Conservation (phyloP, 1,140 invertebrate genomes). For the Scaptomyza graminum region DNA sequence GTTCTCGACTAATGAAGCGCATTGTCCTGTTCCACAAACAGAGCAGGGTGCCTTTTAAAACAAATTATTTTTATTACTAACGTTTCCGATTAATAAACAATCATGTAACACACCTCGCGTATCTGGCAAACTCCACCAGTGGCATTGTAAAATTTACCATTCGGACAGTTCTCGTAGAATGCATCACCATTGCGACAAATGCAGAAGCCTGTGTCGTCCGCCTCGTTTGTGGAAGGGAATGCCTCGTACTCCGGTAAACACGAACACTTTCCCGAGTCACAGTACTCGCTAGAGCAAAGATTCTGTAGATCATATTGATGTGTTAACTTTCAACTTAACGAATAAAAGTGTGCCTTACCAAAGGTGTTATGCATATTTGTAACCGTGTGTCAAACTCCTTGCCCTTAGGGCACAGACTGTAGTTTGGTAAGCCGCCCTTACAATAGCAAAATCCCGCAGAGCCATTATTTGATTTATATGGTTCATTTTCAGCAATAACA, state of each 20-base stretch:
- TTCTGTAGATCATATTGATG: background rate
- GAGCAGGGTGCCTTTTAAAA: constrained; percentile 44
- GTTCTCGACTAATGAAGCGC: constrained; percentile 9
- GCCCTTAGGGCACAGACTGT: constrained; percentile 13
- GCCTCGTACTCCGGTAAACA: background rate
- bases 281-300: constrained; percentile 8
- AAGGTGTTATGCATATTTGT: constrained; percentile 12
- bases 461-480: constrained; percentile 29
- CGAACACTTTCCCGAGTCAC: constrained; percentile 37
- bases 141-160: constrained; percentile 21
- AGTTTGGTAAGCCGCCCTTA: constrained; percentile 22
- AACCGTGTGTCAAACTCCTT: background rate
- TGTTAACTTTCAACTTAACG: background rate
- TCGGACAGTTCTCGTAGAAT: constrained; percentile 17
- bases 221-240: constrained; percentile 34
- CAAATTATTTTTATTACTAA: background rate
- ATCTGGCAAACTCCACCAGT: constrained; percentile 3
- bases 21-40: constrained; percentile 34
- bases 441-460: constrained; percentile 55
- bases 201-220: constrained; percentile 35
- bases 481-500: background rate
- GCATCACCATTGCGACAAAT: constrained; percentile 29
- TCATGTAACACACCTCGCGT: constrained; percentile 23
- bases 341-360: constrained; percentile 22
- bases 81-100: too few relatives aligned